Evolutionary conservation across 1,140 invertebrate genomes (phyloP).

Genomic region (Leptinotarsa undecemlineata): DNA sequence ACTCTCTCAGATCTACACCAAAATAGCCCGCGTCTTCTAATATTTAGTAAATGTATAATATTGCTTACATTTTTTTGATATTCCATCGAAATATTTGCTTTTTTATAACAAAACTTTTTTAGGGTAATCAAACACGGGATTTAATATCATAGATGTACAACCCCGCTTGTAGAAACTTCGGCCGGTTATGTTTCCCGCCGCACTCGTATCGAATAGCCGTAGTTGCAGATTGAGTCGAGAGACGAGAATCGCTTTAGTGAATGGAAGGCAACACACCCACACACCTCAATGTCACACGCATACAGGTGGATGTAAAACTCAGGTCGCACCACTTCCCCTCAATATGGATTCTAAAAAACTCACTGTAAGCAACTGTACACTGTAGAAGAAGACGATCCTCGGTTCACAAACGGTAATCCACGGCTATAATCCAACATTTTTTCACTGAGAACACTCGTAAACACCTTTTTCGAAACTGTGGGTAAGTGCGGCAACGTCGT

Average conservation of each 20-base stretch:
- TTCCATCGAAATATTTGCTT: no score
- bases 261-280: slow-evolving; percentile 47
- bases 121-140: no score
- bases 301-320: slow-evolving; percentile 32
- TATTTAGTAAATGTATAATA: no score
- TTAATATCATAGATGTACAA: no score
- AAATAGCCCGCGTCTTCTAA: no score
- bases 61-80: no score
- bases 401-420: background rate
- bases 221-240: background rate
- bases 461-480: slow-evolving; percentile 1
- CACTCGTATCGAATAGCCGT: background rate
- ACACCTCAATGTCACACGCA: slow-evolving; percentile 51
- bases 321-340: slow-evolving; percentile 21
- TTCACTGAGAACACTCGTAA: background rate
- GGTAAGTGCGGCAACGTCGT: slow-evolving; percentile 16
- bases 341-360: slow-evolving; percentile 32
- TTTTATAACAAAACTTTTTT: no score
- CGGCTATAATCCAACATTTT: slow-evolving; percentile 28
- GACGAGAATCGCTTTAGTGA: slow-evolving; percentile 30
- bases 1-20: no score
- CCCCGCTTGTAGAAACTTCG: no score
- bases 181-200: background rate
- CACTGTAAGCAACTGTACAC: slow-evolving; percentile 26
- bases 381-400: slow-evolving; percentile 10